Percentiles rank a stretch among this genome's conserved stretches.
These are phyloP conservation scores for Taenaris catops DNA, from an alignment of 2,888 invertebrate genomes.

Conservation along the genomic window DNA sequence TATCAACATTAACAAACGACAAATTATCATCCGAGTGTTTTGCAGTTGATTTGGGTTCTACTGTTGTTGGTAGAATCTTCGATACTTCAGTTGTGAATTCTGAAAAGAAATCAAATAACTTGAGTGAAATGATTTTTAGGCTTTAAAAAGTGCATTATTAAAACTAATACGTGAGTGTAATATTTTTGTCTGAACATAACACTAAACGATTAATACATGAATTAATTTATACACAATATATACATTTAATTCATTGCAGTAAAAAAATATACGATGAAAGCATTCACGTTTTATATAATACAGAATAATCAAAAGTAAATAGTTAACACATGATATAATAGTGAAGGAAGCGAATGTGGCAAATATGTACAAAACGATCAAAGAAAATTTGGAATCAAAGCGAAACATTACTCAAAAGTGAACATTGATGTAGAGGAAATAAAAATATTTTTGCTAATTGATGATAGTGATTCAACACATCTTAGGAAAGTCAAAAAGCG, in stretches of 20 bases:
- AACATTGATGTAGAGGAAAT: conserved; percentile 39
- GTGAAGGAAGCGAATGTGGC: conserved; percentile 49
- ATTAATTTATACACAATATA: too few species aligned
- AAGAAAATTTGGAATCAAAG: conserved; percentile 68
- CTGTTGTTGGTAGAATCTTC: conserved; percentile 43
- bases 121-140: too few species aligned
- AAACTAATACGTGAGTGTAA: too few species aligned
- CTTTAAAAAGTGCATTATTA: too few species aligned
- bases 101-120: conserved; percentile 63
- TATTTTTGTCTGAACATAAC: too few species aligned
- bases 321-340: conserved; percentile 32
- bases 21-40: conserved; percentile 69
- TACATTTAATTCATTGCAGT: too few species aligned
- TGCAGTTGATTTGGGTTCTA: conserved; percentile 67
- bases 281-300: conserved; percentile 2
- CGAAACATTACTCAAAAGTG: conserved; percentile 76
- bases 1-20: conserved; percentile 69
- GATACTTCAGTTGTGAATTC: conserved; percentile 56
- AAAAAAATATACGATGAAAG: too few species aligned
- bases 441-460: conserved; percentile 43
- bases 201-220: too few species aligned
- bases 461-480: conserved; percentile 43
- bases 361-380: conserved; percentile 45
- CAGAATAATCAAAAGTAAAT: conserved; percentile 33
- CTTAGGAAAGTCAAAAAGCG: conserved; percentile 50